Evolutionary conservation across 1,140 invertebrate species (phyloP).

Genomic region (Lordiphosa mommai): DNA sequence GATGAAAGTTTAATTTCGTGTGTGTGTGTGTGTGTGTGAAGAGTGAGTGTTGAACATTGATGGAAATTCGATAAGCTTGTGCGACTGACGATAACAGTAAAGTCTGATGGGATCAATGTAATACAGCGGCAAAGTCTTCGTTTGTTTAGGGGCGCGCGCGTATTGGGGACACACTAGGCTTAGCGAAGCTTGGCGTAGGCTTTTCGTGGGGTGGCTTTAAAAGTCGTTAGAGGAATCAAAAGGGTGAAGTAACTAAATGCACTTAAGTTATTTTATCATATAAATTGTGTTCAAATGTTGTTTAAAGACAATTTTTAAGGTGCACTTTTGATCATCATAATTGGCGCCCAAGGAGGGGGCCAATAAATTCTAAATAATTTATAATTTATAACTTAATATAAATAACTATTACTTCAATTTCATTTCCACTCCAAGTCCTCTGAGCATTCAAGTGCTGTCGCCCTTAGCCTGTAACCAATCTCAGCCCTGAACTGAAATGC

Average conservation of each 20-base stretch:
- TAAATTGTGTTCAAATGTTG: not conserved
- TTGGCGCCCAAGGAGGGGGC: too few relatives aligned
- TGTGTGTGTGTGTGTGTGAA: not conserved
- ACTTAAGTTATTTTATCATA: not conserved
- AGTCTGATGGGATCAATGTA: constrained; percentile 2
- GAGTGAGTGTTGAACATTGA: constrained; percentile 11
- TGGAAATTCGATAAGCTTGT: constrained; percentile 40
- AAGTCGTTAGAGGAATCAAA: constrained; percentile 6
- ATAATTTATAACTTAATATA: too few relatives aligned
- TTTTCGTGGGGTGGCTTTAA: constrained; percentile 20
- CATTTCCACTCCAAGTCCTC: not conserved
- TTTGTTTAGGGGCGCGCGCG: constrained; percentile 11
- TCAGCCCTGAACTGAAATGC: constrained; percentile 2
- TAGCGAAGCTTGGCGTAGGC: constrained; percentile 1
- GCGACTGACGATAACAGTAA: constrained; percentile 26
- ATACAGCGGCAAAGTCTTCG: constrained; percentile 5
- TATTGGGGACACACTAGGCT: constrained; percentile 18
- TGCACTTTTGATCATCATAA: too few relatives aligned
- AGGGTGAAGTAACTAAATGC: not conserved
- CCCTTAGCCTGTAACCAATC: constrained; percentile 1
- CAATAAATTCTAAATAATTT: too few relatives aligned
- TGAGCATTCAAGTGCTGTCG: not conserved
- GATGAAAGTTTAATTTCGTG: constrained; percentile 16
- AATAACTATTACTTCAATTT: too few relatives aligned
- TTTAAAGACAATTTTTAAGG: too few relatives aligned